A percentile compares a stretch with the other conserved stretches of the same genome.
Evolutionary conservation across 2,113 vertebrate species (phyloP).

Genomic region (Bungarus multicinctus): DNA sequence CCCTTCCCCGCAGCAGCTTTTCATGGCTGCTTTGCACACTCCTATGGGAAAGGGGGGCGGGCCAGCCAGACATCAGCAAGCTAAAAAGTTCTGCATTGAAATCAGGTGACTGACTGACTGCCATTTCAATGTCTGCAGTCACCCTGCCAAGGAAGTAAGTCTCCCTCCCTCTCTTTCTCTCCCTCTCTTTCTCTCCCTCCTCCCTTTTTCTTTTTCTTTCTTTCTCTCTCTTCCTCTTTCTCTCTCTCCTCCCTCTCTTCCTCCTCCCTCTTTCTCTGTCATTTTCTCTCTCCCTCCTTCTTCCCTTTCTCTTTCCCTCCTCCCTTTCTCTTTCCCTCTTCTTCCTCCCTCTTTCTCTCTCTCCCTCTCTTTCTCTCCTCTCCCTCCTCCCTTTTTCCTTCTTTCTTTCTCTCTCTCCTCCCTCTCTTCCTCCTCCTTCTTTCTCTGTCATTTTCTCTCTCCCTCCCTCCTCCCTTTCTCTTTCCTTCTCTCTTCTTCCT

Average conservation of each 20-base stretch:
- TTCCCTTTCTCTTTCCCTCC: background rate
- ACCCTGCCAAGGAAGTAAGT: slow-evolving; percentile 15
- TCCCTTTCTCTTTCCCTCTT: background rate
- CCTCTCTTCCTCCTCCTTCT: rapidly evolving
- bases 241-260: too few species aligned
- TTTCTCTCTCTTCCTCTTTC: too few species aligned
- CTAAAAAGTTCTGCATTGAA: slow-evolving; percentile 59
- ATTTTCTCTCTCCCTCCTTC: background rate
- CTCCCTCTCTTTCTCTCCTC: too few species aligned
- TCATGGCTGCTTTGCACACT: slow-evolving; percentile 56
- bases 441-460: rapidly evolving
- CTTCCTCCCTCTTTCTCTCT: rapidly evolving
- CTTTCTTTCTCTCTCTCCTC: background rate
- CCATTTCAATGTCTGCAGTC: slow-evolving; percentile 48
- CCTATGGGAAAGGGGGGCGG: slow-evolving; percentile 48
- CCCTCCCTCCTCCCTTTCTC: too few species aligned
- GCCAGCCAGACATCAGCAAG: slow-evolving; percentile 46
- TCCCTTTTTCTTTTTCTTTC: rapidly evolving
- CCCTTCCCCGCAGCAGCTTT: background rate
- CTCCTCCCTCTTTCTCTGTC: rapidly evolving
- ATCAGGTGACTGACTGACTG: slow-evolving; percentile 64
- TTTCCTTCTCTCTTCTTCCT: rapidly evolving
- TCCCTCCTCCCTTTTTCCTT: background rate
- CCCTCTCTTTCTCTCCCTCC: background rate
- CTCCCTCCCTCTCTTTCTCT: rapidly evolving